Evolutionary conservation across 2,113 vertebrate genomes (phyloP).

Genomic region (Trematomus loennbergii): DNA sequence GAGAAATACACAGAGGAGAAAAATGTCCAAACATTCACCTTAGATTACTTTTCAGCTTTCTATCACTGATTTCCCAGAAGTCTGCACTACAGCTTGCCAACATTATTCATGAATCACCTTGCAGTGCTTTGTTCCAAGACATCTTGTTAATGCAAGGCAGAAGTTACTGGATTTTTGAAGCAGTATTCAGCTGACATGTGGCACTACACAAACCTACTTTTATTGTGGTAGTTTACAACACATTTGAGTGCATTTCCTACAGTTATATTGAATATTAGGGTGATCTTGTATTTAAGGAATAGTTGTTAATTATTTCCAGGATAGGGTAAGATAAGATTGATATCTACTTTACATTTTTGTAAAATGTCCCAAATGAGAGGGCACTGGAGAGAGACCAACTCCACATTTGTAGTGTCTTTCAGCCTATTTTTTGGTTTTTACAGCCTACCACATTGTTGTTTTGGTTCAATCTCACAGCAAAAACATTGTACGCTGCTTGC

Average conservation of each 20-base stretch:
- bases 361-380: neutral
- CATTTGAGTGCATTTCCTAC: neutral
- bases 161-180: constrained; percentile 34
- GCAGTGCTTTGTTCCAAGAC: constrained; percentile 41
- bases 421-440: neutral
- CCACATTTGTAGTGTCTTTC: neutral
- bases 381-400: too few relatives aligned
- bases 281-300: neutral
- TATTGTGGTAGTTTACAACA: neutral
- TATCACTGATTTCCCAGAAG: constrained; percentile 66
- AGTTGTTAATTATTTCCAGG: neutral
- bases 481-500: neutral
- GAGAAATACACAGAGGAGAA: neutral
- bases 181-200: constrained; percentile 22
- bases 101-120: constrained; percentile 71
- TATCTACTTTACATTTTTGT: neutral
- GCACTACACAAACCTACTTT: neutral
- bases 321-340: too few relatives aligned
- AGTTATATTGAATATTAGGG: neutral
- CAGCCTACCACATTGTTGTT: neutral
- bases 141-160: constrained; percentile 59
- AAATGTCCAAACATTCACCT: neutral
- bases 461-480: neutral
- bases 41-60: constrained; percentile 49
- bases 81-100: constrained; percentile 51